Percentiles rank a stretch among this genome's conserved stretches.
These are phyloP conservation scores for Harpagoxenus sublaevis DNA, from an alignment of 2,888 invertebrate species.

Conservation along the genomic window DNA sequence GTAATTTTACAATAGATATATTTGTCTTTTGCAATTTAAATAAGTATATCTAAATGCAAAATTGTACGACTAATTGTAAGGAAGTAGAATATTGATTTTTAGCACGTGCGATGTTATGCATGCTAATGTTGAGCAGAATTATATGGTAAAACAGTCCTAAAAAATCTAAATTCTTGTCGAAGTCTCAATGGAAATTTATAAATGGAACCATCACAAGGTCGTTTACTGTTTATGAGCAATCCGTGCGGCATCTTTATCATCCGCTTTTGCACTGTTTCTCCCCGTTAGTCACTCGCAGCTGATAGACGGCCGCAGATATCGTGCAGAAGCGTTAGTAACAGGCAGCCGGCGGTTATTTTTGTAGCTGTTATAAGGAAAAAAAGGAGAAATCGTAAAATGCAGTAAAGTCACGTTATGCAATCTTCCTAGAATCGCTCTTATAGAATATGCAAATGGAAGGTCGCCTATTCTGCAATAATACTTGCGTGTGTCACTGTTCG, in stretches of 20 bases:
- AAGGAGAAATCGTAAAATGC: slow-evolving; percentile 52
- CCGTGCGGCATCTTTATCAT: slow-evolving; percentile 41
- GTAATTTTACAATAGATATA: neutral
- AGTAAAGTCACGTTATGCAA: slow-evolving; percentile 44
- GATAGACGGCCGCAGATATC: slow-evolving; percentile 49
- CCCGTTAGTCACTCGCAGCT: slow-evolving; percentile 49
- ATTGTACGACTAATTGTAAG: neutral
- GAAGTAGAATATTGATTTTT: neutral
- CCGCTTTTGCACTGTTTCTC: slow-evolving; percentile 24
- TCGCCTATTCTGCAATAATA: slow-evolving; percentile 36
- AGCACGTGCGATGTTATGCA: neutral
- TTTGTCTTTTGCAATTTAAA: neutral
- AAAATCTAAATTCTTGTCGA: neutral
- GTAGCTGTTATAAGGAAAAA: slow-evolving; percentile 36
- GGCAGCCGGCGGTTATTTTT: slow-evolving; percentile 47
- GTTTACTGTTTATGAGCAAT: slow-evolving; percentile 41
- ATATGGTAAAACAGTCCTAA: neutral
- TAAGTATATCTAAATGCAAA: slow-evolving; percentile 3
- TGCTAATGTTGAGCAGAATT: neutral
- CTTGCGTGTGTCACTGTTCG: slow-evolving; percentile 45
- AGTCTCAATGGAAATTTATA: slow-evolving; percentile 31
- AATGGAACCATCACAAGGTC: slow-evolving; percentile 54
- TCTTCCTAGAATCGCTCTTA: slow-evolving; percentile 46
- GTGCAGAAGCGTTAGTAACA: slow-evolving; percentile 46
- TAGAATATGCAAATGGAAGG: slow-evolving; percentile 57